These are phyloP conservation scores for Cyprinodon diabolis DNA, from an alignment of 2,797 vertebrate species.

Conservation along the genomic window DNA sequence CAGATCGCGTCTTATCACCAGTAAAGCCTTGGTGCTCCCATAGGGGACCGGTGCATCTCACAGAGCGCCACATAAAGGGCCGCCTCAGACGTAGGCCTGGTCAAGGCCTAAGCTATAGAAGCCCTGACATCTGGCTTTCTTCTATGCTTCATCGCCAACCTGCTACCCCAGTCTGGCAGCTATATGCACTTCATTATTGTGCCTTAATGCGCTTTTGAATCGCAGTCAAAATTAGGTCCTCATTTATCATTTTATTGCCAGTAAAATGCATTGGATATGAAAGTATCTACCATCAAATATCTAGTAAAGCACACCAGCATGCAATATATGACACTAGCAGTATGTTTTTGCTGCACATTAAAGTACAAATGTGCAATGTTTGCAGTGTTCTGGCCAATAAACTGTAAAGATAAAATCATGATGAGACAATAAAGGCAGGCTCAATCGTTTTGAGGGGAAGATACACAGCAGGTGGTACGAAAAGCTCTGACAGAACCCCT, in stretches of 20 bases:
- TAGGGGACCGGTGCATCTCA: constrained; percentile 78
- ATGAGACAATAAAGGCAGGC: constrained; percentile 82
- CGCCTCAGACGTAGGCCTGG: constrained; percentile 81
- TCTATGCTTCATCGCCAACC: constrained; percentile 79
- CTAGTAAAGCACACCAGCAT: constrained; percentile 39
- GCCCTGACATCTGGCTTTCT: constrained; percentile 85
- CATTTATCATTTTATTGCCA: constrained; percentile 76
- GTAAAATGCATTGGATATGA: constrained; percentile 59
- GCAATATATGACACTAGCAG: constrained; percentile 47
- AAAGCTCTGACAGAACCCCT: constrained; percentile 87
- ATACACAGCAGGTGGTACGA: constrained; percentile 85
- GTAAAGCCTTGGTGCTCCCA: constrained; percentile 82
- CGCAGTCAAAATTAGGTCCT: constrained; percentile 74
- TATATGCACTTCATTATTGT: constrained; percentile 82
- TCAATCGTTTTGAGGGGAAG: constrained; percentile 78
- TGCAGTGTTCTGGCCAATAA: constrained; percentile 73
- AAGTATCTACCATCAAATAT: constrained; percentile 52
- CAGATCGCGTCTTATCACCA: constrained; percentile 85
- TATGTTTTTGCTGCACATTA: constrained; percentile 58
- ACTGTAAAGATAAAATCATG: constrained; percentile 79
- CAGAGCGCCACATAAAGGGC: constrained; percentile 80
- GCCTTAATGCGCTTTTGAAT: constrained; percentile 82
- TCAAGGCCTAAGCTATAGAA: constrained; percentile 84
- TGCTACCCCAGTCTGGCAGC: constrained; percentile 80
- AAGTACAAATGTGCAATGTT: constrained; percentile 74